Conservation (phyloP, 1,140 invertebrate species). For the Diorhabda elongata region DNA sequence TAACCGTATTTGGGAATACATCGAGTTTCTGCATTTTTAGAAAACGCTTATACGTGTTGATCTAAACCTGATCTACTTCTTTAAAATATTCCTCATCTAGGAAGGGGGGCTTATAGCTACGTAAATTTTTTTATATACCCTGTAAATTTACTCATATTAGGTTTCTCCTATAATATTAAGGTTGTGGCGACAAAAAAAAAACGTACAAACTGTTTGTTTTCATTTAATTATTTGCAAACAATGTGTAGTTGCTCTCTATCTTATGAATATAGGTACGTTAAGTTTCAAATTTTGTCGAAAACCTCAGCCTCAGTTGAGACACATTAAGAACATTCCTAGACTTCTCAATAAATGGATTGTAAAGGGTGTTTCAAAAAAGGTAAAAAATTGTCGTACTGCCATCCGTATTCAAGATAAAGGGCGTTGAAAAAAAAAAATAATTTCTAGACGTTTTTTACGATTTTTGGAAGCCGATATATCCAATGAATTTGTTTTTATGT, state of each 20-base stretch:
- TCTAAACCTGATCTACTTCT: constrained; percentile 6
- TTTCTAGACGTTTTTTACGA: neutral
- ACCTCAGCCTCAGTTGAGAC: too few species aligned
- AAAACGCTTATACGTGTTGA: constrained; percentile 13
- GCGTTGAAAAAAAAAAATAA: too few species aligned
- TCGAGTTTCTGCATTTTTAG: constrained; percentile 8
- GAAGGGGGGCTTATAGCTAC: neutral
- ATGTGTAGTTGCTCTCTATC: neutral
- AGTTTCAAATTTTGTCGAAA: too few species aligned
- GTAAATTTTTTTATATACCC: neutral
- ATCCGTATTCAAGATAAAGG: too few species aligned
- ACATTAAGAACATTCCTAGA: too few species aligned
- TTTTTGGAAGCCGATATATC: neutral
- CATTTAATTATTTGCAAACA: neutral
- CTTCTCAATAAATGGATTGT: too few species aligned
- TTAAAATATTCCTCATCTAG: neutral
- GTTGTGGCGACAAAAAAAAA: too few species aligned
- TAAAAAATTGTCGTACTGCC: too few species aligned
- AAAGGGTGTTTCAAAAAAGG: too few species aligned
- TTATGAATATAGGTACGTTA: neutral
- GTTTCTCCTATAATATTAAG: neutral
- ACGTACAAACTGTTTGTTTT: too few species aligned
- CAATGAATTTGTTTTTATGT: too few species aligned
- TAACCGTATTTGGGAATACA: constrained; percentile 1
- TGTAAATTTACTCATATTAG: neutral